Percentiles rank a stretch among this genome's conserved stretches.
Conservation (phyloP, 2,888 invertebrate species). For the Drosophila melanosoma region DNA sequence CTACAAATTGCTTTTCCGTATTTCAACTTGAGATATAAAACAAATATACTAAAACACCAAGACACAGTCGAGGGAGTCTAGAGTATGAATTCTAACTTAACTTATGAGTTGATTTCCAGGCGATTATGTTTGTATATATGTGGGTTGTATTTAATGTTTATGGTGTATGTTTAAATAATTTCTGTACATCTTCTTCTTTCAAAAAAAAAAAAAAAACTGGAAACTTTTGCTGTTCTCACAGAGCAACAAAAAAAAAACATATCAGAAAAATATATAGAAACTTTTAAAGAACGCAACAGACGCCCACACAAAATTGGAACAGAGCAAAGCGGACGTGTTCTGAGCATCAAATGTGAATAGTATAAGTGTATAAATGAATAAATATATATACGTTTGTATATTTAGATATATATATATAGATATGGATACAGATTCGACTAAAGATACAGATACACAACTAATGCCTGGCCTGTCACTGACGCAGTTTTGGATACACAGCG, state of each 20-base stretch:
- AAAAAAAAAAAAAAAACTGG: constrained; percentile 21
- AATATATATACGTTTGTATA: not conserved
- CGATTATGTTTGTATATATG: constrained; percentile 30
- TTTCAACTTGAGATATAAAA: constrained; percentile 61
- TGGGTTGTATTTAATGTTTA: constrained; percentile 63
- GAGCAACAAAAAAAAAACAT: constrained; percentile 24
- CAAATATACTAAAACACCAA: constrained; percentile 7
- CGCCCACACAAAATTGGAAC: constrained; percentile 43
- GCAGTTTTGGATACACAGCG: constrained; percentile 61
- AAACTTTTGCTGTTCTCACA: constrained; percentile 51
- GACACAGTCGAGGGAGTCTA: constrained; percentile 4
- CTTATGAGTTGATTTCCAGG: constrained; percentile 60
- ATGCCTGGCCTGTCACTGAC: constrained; percentile 72
- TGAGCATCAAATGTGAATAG: constrained; percentile 45
- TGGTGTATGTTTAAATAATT: constrained; percentile 66
- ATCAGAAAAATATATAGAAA: constrained; percentile 27
- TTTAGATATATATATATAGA: constrained; percentile 5
- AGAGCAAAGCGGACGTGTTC: constrained; percentile 59
- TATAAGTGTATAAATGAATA: constrained; percentile 17
- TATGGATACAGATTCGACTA: constrained; percentile 5
- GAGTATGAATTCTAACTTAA: constrained; percentile 61
- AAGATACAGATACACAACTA: constrained; percentile 37
- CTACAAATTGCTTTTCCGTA: constrained; percentile 77
- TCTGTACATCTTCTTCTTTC: constrained; percentile 25
- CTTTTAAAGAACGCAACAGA: constrained; percentile 57